Evolutionary conservation across 2,888 invertebrate species (phyloP), one percentile per base, ranked within the genome.

Genomic region (Cantharis rufa): DNA sequence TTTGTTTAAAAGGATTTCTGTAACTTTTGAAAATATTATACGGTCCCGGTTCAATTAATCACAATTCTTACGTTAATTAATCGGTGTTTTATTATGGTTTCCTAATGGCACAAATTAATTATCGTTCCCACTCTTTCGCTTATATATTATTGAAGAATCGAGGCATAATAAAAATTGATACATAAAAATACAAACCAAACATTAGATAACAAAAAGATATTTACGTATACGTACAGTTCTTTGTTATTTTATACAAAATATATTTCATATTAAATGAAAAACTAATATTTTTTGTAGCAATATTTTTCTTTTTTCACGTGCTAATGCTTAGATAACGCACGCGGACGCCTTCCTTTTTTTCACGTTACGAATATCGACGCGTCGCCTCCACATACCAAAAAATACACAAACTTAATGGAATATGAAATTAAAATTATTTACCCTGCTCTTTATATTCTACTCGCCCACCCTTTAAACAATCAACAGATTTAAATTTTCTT

Each of bases 231-330:
- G 62, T 61, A 63, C 77, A 77, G 69, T 77, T 18, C 69, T 78
- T 79, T 88, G 87, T 87, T 87, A 84, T 88, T 88, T 87, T 87
- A 87, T 86, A 87, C 85, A 86, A 87, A 87, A 87, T 86, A 86
- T 84, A 85, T 86, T 87, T 87, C 86, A 86, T 81, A 83, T 83
- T 81, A 86, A 88, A 88, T 88, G 87, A 88, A 87, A 88, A 86
- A 87, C 87, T 87, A 88, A 88, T 88, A 88, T 88, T 88, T 88
- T 88, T 88, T 86, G 80, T 81, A 77, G 80, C 81, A 81, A 81
- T 81, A 81, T 81, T 81, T 81, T 80, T 80, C 79, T 80, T 81
- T 78, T 79, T 80, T 75, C 80, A 80, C 76, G 80, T 78, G 80
- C 74, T 75, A 76, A 75, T 78, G 80, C 80, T 80, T 80, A 80